A percentile compares a stretch with the other conserved stretches of the same genome.
Evolutionary conservation across 2,113 vertebrate genomes (phyloP).

Genomic region (Paracanthobrama guichenoti): DNA sequence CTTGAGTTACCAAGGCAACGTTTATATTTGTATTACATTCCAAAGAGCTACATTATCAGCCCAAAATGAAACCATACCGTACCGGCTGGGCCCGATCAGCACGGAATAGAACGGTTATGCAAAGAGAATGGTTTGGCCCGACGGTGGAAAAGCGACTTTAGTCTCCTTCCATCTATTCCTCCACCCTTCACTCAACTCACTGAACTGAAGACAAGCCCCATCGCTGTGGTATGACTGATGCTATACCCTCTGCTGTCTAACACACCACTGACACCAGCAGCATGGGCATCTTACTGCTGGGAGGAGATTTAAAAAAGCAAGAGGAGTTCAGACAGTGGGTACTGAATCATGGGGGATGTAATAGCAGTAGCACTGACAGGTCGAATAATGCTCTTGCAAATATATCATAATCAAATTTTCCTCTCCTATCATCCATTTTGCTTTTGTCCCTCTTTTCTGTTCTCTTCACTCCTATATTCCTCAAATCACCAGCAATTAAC

Average conservation of each 20-base stretch:
- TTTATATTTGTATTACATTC: too few relatives aligned
- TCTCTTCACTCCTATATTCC: not conserved
- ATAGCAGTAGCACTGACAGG: slow-evolving; percentile 19
- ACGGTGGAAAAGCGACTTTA: too few relatives aligned
- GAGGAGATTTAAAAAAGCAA: not conserved
- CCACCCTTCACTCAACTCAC: not conserved
- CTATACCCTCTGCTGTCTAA: not conserved
- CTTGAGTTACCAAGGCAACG: too few relatives aligned
- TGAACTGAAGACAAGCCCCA: not conserved
- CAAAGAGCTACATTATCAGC: too few relatives aligned
- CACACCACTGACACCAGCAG: not conserved
- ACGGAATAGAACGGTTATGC: too few relatives aligned
- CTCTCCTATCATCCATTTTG: not conserved
- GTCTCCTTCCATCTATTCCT: not conserved
- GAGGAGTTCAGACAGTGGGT: not conserved
- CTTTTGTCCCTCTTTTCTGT: not conserved
- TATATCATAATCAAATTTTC: not conserved
- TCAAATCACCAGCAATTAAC: slow-evolving; percentile 7
- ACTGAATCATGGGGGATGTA: not conserved
- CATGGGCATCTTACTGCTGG: not conserved
- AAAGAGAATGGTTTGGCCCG: too few relatives aligned
- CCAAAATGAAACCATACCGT: too few relatives aligned
- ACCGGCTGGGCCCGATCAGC: too few relatives aligned
- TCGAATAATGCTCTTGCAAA: slow-evolving; percentile 8
- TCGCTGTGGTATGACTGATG: not conserved